Conservation (phyloP, 1,140 invertebrate genomes). For the Leptinotarsa lineolata region DNA sequence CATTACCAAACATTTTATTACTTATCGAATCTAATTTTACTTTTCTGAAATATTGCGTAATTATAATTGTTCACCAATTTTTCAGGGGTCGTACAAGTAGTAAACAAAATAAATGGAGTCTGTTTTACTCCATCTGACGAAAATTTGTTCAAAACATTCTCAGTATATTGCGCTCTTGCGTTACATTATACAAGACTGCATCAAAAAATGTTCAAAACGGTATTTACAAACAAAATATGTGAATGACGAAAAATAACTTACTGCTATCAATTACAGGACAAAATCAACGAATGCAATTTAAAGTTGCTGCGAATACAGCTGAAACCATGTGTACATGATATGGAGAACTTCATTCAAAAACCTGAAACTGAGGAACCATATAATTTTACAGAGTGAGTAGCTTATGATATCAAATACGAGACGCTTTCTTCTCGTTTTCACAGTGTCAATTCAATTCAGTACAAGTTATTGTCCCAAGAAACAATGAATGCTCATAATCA, state of each 20-base stretch:
- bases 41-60: neutral
- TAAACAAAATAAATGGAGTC: conserved; percentile 59
- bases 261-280: conserved; percentile 26
- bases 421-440: too few species aligned
- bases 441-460: too few species aligned
- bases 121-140: conserved; percentile 59
- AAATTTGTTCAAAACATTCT: conserved; percentile 59
- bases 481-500: too few species aligned
- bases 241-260: neutral
- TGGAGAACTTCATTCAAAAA: conserved; percentile 31
- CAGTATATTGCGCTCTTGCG: conserved; percentile 53
- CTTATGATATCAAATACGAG: too few species aligned
- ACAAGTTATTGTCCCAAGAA: too few species aligned
- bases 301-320: conserved; percentile 37
- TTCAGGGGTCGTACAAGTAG: conserved; percentile 60
- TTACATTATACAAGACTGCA: conserved; percentile 39
- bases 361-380: conserved; percentile 30
- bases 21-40: neutral
- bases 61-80: too few species aligned
- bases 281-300: conserved; percentile 33
- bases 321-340: conserved; percentile 42
- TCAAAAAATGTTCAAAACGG: conserved; percentile 38
- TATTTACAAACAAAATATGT: conserved; percentile 19
- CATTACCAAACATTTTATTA: neutral
- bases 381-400: conserved; percentile 40